Evolutionary conservation across 2,797 vertebrate genomes (phyloP), one percentile per base, ranked within the genome.

Genomic region (Brotula barbata): DNA sequence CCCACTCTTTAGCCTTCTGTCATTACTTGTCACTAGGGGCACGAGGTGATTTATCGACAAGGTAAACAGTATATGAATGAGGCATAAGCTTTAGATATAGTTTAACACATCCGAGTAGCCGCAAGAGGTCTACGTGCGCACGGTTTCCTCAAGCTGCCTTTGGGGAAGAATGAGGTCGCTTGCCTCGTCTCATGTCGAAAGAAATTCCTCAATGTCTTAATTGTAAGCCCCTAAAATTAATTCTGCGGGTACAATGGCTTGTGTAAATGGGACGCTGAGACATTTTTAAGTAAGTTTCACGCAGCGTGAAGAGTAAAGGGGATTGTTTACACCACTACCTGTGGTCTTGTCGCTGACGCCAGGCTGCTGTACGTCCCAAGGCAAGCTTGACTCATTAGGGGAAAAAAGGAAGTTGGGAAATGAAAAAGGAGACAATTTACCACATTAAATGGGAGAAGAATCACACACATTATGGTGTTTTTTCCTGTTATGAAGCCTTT

Each of bases 51-150:
- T 90, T 91, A 91, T 93, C 71, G 88, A 90, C 87, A 86, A 68
- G 84, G 89, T 90, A 91, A 91, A 91, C 89, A 89, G 80, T 80
- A 87, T 90, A 91, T 91, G 88, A 90, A 92, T 90, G 88, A 91
- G 80, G 72, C 77, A 75, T 89, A 87, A 92, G 88, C 88, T 89
- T 90, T 88, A 89, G 86, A 91, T 89, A 92, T 90, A 92, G 88
- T 91, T 91, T 90, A 89, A 89, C 89, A 84, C 89, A 88, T 91
- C 87, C 86, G 86, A 89, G 87, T 86, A 88, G 89, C 90, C 87
- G 83, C 82, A 83, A 81, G 83, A 84, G 81, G 75, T 86, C 86
- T 83, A 64, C 87, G 80, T 88, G 88, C 84, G 89, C 85, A 85
- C 77, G 74, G 77, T 66, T 75, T 85, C 78, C 82, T 82, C 61